Conservation (phyloP, 2,888 invertebrate species). For the Iphiclides podalirius region DNA sequence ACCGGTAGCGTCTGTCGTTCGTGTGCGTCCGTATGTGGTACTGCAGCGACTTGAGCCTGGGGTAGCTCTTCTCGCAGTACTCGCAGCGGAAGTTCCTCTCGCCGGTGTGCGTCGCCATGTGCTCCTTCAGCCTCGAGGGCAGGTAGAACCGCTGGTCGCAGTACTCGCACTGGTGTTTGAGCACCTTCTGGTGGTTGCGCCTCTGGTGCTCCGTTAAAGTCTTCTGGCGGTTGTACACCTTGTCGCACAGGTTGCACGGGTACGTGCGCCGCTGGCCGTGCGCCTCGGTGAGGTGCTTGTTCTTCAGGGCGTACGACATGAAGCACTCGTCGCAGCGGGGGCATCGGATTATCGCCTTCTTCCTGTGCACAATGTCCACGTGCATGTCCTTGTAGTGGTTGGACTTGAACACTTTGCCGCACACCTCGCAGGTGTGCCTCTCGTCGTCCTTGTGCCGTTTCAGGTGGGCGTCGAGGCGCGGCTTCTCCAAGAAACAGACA, state of each 20-base stretch:
- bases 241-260: conserved; percentile 69
- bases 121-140: conserved; percentile 67
- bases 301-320: conserved; percentile 67
- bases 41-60: conserved; percentile 78
- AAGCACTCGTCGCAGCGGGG: conserved; percentile 69
- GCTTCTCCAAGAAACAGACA: conserved; percentile 70
- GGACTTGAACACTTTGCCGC: conserved; percentile 69
- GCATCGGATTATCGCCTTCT: conserved; percentile 66
- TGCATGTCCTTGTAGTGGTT: conserved; percentile 73
- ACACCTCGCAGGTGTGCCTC: conserved; percentile 72
- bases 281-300: conserved; percentile 65
- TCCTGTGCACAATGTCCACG: conserved; percentile 68
- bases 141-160: conserved; percentile 76
- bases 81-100: conserved; percentile 80
- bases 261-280: conserved; percentile 68
- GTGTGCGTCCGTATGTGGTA: conserved; percentile 81
- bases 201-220: conserved; percentile 67
- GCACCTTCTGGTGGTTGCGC: conserved; percentile 65
- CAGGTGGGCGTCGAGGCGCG: conserved; percentile 69
- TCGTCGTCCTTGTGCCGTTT: conserved; percentile 73
- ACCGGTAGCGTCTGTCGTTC: conserved; percentile 78
- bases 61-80: conserved; percentile 81
- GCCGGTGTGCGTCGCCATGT: conserved; percentile 77
- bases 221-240: conserved; percentile 68
- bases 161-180: conserved; percentile 76